Base-by-base conservation (phyloP, 1,140 invertebrate genomes). In the Leptoteleia sp. region DNA sequence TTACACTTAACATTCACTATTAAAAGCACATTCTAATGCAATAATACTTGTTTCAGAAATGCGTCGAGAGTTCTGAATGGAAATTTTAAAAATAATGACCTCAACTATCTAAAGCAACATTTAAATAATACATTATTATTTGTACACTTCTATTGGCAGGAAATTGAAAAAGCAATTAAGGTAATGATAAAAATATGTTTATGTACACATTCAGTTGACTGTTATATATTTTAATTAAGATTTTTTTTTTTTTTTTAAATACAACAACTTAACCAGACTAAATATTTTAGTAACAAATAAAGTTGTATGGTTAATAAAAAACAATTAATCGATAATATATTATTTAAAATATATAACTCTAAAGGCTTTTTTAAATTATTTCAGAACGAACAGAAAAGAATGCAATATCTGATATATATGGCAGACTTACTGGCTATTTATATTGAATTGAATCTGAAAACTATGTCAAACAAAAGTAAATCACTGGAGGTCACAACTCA, bases 381-480 rank as follows among this genome's bases (percentile, higher is more conserved):
- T 47, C 22, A 89, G 84, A 78, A 73, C 17, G 48, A 82, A 11
- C 17, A 29, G 22, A 82, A 89, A 68, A 70, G 73, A 25, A 78
- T 76, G 40, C 79, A 48, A 29, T 89, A 88, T 59, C 79, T 88
- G 27, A 82, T 84, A 57, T 81, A 83, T 73, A 87, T 89, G 82
- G 82, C 87, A 35, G 70, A 83, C 43, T 79, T 89, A 31, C 75
- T 89, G 22, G 77, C 62, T 33, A 57, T 88, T 15, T 88, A 88
- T 45, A 64, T 88, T 35, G 81, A 89, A 48, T 64, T 88, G 29
- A 83, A 87, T 19, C 43, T 89, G 1, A 80, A 73, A 78, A 81
- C 79, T 42, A 65, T 37, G 7, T 29, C 75, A 45, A 47, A 42
- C 31, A 12, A 65, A 54, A 65, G 47, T 45, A 73, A 83, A 70